These are phyloP conservation scores for Orchesellides sinensis DNA, from an alignment of 2,888 invertebrate species.

Conservation along the genomic window DNA sequence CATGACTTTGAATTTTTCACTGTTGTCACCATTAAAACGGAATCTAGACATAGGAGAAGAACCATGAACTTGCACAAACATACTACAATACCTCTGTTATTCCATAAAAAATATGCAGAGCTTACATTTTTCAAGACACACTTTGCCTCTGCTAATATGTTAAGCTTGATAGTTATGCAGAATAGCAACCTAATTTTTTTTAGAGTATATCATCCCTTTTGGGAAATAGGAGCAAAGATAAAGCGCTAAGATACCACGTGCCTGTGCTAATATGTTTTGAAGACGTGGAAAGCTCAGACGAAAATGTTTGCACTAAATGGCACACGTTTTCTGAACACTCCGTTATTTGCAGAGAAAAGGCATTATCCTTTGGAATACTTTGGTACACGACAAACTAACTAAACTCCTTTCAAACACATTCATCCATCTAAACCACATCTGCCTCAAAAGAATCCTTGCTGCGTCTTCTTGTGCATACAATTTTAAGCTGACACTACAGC, in stretches of 20 bases:
- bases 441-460: conserved; percentile 7
- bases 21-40: neutral
- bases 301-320: neutral
- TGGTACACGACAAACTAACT: neutral
- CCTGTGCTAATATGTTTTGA: neutral
- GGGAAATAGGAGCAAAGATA: conserved; percentile 31
- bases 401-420: conserved; percentile 5
- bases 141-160: no score
- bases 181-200: conserved; percentile 26
- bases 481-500: neutral
- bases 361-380: neutral
- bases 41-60: neutral
- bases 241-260: neutral
- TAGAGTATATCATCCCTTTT: conserved; percentile 18
- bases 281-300: no score
- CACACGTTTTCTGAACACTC: neutral
- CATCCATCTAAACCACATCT: conserved; percentile 19
- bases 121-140: neutral
- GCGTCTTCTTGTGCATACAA: neutral
- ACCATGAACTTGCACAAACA: neutral
- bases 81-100: neutral
- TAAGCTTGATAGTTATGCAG: conserved; percentile 34
- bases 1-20: conserved; percentile 42
- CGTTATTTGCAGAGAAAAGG: neutral
- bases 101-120: neutral